A percentile compares a stretch with the other conserved stretches of the same genome.
These are phyloP conservation scores for Otus scops DNA, from an alignment of 2,797 vertebrate genomes.

Conservation along the genomic window DNA sequence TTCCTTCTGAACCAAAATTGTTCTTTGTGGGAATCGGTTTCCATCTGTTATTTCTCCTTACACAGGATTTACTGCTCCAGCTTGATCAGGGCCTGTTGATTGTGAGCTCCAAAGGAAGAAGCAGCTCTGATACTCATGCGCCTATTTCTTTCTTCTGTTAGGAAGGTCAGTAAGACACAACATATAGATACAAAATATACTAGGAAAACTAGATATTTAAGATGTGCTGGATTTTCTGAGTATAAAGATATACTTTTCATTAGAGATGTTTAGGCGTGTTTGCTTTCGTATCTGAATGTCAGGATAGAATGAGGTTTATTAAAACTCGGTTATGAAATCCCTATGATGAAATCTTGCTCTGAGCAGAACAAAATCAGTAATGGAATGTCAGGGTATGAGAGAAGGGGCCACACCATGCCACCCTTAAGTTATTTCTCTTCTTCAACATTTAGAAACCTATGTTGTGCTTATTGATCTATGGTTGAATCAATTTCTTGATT, in stretches of 20 bases:
- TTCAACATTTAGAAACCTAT: not conserved
- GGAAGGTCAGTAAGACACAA: not conserved
- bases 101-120: not conserved
- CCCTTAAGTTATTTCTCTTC: not conserved
- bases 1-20: not conserved
- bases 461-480: not conserved
- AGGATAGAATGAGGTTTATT: not conserved
- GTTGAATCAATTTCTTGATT: not conserved
- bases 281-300: not conserved
- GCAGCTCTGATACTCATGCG: not conserved
- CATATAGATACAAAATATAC: not conserved
- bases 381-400: not conserved
- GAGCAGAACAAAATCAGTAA: not conserved
- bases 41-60: not conserved
- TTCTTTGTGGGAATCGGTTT: not conserved
- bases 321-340: not conserved
- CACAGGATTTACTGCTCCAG: not conserved
- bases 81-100: not conserved
- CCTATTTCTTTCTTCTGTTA: not conserved
- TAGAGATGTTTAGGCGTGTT: not conserved
- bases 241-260: not conserved
- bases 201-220: not conserved
- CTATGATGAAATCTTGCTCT: not conserved
- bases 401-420: not conserved
- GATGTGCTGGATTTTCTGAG: not conserved